phyloP scores from a whole-genome alignment of 1,140 invertebrate species.

The Papilio glaucus region DNA sequence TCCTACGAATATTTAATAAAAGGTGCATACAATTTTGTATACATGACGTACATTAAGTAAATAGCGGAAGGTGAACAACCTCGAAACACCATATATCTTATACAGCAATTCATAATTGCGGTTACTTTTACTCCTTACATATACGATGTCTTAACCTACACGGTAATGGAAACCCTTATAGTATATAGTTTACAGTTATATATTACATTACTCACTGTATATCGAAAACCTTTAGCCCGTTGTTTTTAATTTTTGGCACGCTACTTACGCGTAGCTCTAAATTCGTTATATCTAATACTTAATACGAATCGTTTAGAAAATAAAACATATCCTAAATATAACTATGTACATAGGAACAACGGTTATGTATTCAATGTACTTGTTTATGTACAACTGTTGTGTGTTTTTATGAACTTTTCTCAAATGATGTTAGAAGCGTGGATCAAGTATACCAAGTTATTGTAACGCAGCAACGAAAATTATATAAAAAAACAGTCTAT shows the following conservation, averaged over 20 bases:
- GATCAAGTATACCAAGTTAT: too few species aligned
- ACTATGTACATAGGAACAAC: slow-evolving; percentile 79
- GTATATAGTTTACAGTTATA: slow-evolving; percentile 42
- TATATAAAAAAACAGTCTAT: too few species aligned
- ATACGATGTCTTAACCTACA: slow-evolving; percentile 44
- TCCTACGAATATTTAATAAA: neutral
- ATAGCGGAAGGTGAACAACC: neutral
- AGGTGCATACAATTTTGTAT: neutral
- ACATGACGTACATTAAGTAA: slow-evolving; percentile 9
- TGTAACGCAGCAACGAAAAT: too few species aligned
- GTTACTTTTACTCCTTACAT: slow-evolving; percentile 23
- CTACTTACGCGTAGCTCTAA: slow-evolving; percentile 61
- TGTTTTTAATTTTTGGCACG: slow-evolving; percentile 68
- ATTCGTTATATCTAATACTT: slow-evolving; percentile 56
- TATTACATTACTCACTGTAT: slow-evolving; percentile 38
- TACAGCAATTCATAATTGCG: slow-evolving; percentile 55
- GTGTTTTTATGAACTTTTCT: slow-evolving; percentile 1
- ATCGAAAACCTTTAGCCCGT: slow-evolving; percentile 44
- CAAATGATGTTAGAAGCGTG: neutral
- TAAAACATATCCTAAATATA: slow-evolving; percentile 51
- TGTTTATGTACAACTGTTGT: neutral
- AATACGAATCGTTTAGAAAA: slow-evolving; percentile 42
- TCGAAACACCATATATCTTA: slow-evolving; percentile 24
- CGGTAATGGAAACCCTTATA: slow-evolving; percentile 39
- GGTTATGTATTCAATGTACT: slow-evolving; percentile 33